Evolutionary conservation across 2,888 invertebrate genomes (phyloP).

Genomic region (Lutraria lutraria): DNA sequence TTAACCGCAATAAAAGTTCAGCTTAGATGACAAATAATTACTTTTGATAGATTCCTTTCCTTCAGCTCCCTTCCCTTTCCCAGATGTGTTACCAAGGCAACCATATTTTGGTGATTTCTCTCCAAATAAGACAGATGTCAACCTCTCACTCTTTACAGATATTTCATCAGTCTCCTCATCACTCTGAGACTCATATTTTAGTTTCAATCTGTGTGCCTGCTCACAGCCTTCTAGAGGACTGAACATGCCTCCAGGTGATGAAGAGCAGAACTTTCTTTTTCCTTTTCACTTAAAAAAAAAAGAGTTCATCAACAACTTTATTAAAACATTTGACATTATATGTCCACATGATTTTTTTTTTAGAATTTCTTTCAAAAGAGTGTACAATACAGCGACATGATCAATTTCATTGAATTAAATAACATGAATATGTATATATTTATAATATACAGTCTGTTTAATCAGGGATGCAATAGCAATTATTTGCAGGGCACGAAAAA

Average conservation of each 20-base stretch:
- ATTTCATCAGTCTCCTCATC: constrained; percentile 47
- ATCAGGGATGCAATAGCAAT: no score
- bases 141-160: constrained; percentile 49
- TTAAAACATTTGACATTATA: background rate
- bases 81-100: background rate
- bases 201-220: constrained; percentile 65
- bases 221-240: constrained; percentile 76
- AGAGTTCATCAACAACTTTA: background rate
- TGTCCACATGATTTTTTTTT: no score
- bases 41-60: constrained; percentile 48
- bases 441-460: no score
- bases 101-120: constrained; percentile 24
- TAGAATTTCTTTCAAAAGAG: no score
- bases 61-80: constrained; percentile 44
- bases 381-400: no score
- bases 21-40: background rate
- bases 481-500: no score
- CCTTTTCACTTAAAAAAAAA: background rate
- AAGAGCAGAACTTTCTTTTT: constrained; percentile 13
- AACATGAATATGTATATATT: no score
- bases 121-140: constrained; percentile 52
- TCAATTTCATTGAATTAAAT: no score
- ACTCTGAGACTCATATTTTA: constrained; percentile 56
- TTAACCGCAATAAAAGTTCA: no score
- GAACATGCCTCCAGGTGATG: constrained; percentile 60